phyloP scores from a whole-genome alignment of 1,140 invertebrate species.

The Acyrthosiphon pisum region DNA sequence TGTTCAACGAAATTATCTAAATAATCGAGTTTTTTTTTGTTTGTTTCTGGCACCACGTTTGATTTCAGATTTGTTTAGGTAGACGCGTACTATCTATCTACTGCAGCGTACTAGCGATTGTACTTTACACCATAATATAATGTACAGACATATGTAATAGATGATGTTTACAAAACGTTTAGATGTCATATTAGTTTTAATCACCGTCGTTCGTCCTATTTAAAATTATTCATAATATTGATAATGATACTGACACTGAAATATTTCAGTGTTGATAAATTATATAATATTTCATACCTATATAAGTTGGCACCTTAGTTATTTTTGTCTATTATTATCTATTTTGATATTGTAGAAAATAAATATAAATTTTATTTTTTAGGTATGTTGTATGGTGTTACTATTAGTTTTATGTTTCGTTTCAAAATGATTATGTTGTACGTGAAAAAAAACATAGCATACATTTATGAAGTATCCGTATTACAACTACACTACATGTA shows the following conservation, averaged over 20 bases:
- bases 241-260: background rate
- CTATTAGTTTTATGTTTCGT: background rate
- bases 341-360: background rate
- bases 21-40: background rate
- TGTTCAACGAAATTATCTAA: conserved; percentile 2
- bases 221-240: background rate
- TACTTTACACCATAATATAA: background rate
- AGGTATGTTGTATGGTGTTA: background rate
- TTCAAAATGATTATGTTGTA: background rate
- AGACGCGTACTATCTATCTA: background rate
- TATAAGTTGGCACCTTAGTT: background rate
- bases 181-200: background rate
- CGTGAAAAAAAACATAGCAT: background rate
- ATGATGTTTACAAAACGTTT: background rate
- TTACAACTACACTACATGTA: background rate
- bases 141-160: background rate
- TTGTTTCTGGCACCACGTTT: background rate
- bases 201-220: background rate
- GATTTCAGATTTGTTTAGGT: background rate
- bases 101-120: background rate
- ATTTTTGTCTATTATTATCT: background rate
- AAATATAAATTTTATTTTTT: background rate
- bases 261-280: background rate
- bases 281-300: background rate
- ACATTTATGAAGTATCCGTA: background rate